Evolutionary conservation across 92 coral and sea anemone species (phyloP).

Genomic region (Palythoa heliodiscus): DNA sequence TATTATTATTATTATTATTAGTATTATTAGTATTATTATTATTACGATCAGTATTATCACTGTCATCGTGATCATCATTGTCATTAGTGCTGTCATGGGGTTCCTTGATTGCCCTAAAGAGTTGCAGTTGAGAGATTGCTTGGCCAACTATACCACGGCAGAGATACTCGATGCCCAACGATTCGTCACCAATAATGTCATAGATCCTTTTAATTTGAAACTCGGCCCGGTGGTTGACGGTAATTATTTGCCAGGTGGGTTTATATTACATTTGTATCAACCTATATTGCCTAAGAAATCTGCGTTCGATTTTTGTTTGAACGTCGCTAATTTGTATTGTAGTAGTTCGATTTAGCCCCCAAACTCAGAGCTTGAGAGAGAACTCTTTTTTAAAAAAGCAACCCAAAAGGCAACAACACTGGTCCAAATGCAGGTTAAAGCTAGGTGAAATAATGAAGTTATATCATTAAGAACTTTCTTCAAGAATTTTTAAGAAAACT

Average conservation of each 20-base stretch:
- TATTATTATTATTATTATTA: no score
- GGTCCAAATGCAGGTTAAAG: no score
- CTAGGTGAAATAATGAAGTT: no score
- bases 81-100: conserved; percentile 34
- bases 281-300: neutral
- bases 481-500: no score
- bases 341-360: no score
- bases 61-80: neutral
- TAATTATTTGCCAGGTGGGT: conserved; percentile 43
- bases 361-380: no score
- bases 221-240: conserved; percentile 53
- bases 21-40: no score
- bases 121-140: conserved; percentile 36
- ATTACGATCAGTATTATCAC: neutral
- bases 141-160: conserved; percentile 4
- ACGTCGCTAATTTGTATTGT: no score
- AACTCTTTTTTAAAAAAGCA: no score
- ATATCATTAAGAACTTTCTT: no score
- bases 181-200: neutral
- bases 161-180: conserved; percentile 51
- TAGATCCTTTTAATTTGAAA: neutral
- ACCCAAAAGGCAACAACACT: no score
- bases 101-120: conserved; percentile 33
- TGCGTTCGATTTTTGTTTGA: neutral
- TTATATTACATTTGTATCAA: neutral